These are phyloP conservation scores for Eciton burchellii DNA, from an alignment of 1,140 invertebrate genomes.

Conservation along the genomic window DNA sequence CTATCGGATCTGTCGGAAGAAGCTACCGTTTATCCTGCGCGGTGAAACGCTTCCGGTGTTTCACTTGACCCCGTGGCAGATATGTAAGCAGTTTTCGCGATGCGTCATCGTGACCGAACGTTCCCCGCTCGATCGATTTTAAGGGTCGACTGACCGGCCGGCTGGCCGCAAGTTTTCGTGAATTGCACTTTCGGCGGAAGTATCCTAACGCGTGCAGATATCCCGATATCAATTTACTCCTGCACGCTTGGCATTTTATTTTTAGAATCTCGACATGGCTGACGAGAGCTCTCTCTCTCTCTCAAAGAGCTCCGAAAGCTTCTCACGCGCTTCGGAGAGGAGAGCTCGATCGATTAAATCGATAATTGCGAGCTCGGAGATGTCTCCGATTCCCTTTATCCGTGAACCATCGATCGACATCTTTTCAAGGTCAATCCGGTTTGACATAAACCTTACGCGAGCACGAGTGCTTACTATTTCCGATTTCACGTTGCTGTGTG, in stretches of 20 bases:
- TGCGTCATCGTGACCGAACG: slow-evolving; percentile 54
- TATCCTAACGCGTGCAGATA: not conserved
- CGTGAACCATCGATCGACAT: not conserved
- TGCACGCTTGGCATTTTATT: slow-evolving; percentile 4
- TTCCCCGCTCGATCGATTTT: slow-evolving; percentile 56
- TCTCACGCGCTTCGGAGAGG: not conserved
- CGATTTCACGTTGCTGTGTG: not conserved
- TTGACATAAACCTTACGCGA: not conserved
- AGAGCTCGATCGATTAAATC: not conserved
- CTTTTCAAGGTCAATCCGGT: too few species aligned
- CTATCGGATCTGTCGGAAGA: slow-evolving; percentile 21
- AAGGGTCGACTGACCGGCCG: slow-evolving; percentile 1
- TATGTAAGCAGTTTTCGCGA: slow-evolving; percentile 18
- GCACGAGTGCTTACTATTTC: slow-evolving; percentile 10
- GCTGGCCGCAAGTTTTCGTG: slow-evolving; percentile 43
- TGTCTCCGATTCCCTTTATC: not conserved
- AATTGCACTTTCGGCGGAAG: slow-evolving; percentile 51
- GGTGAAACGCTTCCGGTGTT: not conserved
- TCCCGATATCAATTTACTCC: slow-evolving; percentile 3
- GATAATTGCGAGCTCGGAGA: not conserved
- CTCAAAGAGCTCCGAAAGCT: not conserved
- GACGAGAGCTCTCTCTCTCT: not conserved
- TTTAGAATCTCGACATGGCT: slow-evolving; percentile 31
- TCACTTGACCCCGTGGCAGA: slow-evolving; percentile 22
- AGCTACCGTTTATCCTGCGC: slow-evolving; percentile 6